Evolutionary conservation across 2,888 invertebrate species (phyloP).

Genomic region (Escarpia spicata): DNA sequence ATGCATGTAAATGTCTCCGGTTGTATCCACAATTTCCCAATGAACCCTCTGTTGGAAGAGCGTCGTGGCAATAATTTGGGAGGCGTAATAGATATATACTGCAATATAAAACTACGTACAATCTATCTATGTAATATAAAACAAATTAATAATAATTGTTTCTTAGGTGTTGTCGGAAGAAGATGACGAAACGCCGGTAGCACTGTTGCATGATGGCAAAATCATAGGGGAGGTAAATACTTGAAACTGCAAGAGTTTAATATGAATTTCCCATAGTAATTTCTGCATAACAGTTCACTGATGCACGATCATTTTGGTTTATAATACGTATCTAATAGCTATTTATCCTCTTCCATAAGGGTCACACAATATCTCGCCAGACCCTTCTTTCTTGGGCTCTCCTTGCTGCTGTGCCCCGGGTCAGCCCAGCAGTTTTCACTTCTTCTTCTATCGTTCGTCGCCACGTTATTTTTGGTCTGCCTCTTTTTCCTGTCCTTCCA

Average conservation of each 20-base stretch:
- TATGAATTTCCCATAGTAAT: not conserved
- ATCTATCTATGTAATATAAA: too few relatives aligned
- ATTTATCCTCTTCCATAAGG: too few relatives aligned
- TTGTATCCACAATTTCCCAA: not conserved
- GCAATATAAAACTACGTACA: too few relatives aligned
- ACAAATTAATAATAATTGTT: too few relatives aligned
- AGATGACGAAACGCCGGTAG: slow-evolving; percentile 39
- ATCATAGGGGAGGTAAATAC: slow-evolving; percentile 41
- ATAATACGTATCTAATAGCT: too few relatives aligned
- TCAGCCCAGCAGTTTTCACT: too few relatives aligned
- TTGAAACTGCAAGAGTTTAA: not conserved
- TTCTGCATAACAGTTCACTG: too few relatives aligned
- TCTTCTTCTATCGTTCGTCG: not conserved
- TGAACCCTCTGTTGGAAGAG: not conserved
- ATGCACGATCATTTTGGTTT: too few relatives aligned
- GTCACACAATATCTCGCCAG: too few relatives aligned
- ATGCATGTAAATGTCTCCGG: not conserved
- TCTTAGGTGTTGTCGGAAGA: slow-evolving; percentile 38
- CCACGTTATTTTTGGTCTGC: not conserved
- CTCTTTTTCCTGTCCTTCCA: too few relatives aligned
- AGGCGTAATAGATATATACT: not conserved
- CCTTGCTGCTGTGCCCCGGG: too few relatives aligned
- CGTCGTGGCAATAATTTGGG: not conserved
- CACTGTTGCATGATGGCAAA: slow-evolving; percentile 35
- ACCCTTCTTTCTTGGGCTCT: too few relatives aligned